These are phyloP conservation scores for Urocynchramus pylzowi DNA, from an alignment of 2,113 vertebrate species.

Conservation along the genomic window DNA sequence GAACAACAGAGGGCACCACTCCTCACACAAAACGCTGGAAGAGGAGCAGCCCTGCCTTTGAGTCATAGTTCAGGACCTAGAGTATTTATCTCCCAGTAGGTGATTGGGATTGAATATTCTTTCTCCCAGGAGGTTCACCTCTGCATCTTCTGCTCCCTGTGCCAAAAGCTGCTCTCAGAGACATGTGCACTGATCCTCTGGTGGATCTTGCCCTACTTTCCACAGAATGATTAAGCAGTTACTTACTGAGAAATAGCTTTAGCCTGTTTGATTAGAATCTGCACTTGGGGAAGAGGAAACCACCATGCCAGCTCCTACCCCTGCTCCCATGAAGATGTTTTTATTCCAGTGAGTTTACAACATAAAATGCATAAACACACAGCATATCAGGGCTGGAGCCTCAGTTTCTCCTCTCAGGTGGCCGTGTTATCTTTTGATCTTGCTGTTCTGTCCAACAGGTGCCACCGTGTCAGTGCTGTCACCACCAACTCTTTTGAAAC, in stretches of 20 bases:
- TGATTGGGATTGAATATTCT: neutral
- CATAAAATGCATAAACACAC: neutral
- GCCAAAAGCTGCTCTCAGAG: neutral
- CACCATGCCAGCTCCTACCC: neutral
- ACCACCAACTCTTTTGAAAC: neutral
- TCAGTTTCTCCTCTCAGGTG: neutral
- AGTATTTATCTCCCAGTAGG: neutral
- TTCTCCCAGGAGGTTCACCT: neutral
- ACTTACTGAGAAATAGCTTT: neutral
- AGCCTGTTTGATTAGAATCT: neutral
- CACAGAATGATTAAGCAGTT: neutral
- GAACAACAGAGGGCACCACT: conserved; percentile 21
- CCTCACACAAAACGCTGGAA: neutral
- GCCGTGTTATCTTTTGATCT: neutral
- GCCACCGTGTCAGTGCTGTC: neutral
- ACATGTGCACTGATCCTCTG: accelerated
- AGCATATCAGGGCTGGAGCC: neutral
- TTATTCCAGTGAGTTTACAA: neutral
- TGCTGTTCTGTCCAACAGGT: neutral
- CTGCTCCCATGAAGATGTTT: neutral
- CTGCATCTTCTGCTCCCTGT: neutral
- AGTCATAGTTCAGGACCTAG: neutral
- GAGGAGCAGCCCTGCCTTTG: neutral
- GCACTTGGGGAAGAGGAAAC: neutral
- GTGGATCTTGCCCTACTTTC: neutral